Conservation (phyloP, 2,888 invertebrate genomes). For the Orchesella flavescens region DNA sequence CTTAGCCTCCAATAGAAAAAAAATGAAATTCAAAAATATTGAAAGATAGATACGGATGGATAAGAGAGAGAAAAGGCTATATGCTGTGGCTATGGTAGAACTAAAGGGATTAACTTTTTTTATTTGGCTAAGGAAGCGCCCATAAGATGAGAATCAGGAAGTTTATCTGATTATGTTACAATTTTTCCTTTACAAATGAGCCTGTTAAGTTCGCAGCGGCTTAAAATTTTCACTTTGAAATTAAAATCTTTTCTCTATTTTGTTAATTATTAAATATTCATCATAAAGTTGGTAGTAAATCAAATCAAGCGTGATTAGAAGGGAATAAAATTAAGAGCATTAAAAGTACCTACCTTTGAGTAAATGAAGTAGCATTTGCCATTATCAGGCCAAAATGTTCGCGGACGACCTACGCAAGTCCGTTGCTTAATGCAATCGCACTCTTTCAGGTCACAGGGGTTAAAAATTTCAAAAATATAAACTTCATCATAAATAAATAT, state of each 20-base stretch:
- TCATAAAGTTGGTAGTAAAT: not conserved
- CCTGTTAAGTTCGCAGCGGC: not conserved
- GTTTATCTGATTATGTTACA: not conserved
- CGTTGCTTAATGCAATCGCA: constrained; percentile 61
- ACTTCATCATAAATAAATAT: no score
- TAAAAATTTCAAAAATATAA: no score
- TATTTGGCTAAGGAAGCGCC: constrained; percentile 2
- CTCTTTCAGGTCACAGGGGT: no score
- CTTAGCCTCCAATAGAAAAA: not conserved
- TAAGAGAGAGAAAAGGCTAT: not conserved
- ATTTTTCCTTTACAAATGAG: not conserved
- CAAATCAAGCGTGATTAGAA: not conserved
- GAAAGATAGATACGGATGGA: not conserved
- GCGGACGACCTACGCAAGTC: constrained; percentile 64
- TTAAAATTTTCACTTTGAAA: no score
- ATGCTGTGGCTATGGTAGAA: not conserved
- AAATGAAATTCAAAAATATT: constrained; percentile 25
- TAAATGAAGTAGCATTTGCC: constrained; percentile 63
- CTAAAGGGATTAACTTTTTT: not conserved
- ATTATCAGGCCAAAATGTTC: constrained; percentile 58
- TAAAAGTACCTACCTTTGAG: constrained; percentile 41
- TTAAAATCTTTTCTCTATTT: no score
- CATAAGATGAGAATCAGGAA: constrained; percentile 11
- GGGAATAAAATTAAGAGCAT: not conserved
- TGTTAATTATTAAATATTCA: not conserved